Percentiles rank a stretch among this genome's conserved stretches.
Conservation (phyloP, 2,888 invertebrate genomes). For the Brenthis ino region DNA sequence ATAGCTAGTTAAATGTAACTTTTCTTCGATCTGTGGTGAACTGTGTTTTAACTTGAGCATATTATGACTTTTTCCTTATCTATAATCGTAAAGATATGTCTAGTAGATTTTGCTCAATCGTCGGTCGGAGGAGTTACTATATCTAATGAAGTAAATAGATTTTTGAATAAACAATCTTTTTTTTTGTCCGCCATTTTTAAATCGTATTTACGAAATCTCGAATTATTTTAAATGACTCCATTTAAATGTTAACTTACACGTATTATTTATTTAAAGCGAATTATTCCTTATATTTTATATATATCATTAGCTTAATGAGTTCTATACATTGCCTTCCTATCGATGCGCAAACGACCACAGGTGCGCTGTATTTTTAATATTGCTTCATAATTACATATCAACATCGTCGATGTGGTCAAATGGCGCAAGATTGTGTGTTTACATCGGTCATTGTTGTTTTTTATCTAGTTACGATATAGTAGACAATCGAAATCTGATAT, state of each 20-base stretch:
- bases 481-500: constrained; percentile 49
- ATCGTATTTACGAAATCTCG: constrained; percentile 10
- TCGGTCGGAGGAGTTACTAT: constrained; percentile 49
- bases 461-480: constrained; percentile 41
- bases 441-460: constrained; percentile 23
- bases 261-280: constrained; percentile 1
- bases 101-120: constrained; percentile 70
- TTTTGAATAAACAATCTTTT: not conserved
- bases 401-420: constrained; percentile 8
- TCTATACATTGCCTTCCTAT: constrained; percentile 9
- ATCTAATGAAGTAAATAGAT: constrained; percentile 5
- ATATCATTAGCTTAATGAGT: not conserved
- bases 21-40: constrained; percentile 43
- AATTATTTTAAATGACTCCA: constrained; percentile 9
- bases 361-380: constrained; percentile 14
- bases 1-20: constrained; percentile 58
- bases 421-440: not conserved
- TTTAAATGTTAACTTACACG: not conserved
- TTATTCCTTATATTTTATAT: not conserved
- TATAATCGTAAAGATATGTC: constrained; percentile 19
- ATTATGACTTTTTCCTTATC: constrained; percentile 21
- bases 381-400: constrained; percentile 18
- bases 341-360: constrained; percentile 6
- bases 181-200: constrained; percentile 13
- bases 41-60: constrained; percentile 39